These are phyloP conservation scores for Marmota monax DNA, from an alignment of 2,113 vertebrate genomes.

Conservation along the genomic window DNA sequence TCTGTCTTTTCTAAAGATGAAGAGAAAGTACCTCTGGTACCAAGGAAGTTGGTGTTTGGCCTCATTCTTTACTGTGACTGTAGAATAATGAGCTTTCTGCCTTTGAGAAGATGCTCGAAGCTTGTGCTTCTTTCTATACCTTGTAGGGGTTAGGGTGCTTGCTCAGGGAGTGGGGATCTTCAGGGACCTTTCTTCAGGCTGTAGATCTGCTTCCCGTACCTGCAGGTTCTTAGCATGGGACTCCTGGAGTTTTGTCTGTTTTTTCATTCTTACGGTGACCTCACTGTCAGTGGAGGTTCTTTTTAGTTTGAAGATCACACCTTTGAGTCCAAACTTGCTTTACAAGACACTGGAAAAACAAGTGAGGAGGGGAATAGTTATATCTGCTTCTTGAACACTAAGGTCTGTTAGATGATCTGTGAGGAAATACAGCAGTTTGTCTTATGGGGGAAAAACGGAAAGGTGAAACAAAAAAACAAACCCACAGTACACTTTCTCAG, in stretches of 20 bases:
- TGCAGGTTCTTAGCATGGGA: background rate
- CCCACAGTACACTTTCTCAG: conserved; percentile 68
- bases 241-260: background rate
- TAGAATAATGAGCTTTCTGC: background rate
- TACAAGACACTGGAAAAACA: conserved; percentile 45
- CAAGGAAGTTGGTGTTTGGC: background rate
- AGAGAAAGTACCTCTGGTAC: background rate
- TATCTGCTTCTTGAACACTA: conserved; percentile 68
- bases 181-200: background rate
- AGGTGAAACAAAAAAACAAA: background rate
- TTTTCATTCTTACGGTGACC: background rate
- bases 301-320: background rate
- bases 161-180: conserved; percentile 15
- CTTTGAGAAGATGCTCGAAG: background rate
- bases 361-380: conserved; percentile 52
- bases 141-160: background rate
- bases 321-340: conserved; percentile 1
- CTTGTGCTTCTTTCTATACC: background rate
- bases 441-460: background rate
- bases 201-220: background rate
- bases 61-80: background rate
- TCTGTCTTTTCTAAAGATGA: background rate
- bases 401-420: conserved; percentile 72
- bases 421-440: conserved; percentile 85
- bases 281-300: background rate